These are phyloP conservation scores for Macaca fascicularis DNA, from an alignment of 2,113 vertebrate genomes.

Conservation along the genomic window T2T-MFA8v1.1 NC_088392.1:21618001-21618500, in stretches of 20 bases:
- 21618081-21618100: not conserved
- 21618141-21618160: not conserved
- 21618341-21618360: not conserved
- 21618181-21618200: not conserved
- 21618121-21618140: not conserved
- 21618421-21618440: not conserved
- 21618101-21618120: not conserved
- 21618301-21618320: not conserved
- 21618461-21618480: not conserved
- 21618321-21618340: not conserved
- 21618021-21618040: not conserved
- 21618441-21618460: not conserved
- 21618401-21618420: not conserved
- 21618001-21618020: not conserved
- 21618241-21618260: not conserved
- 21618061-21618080: not conserved
- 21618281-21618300: rapidly evolving
- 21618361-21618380: not conserved
- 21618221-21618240: not conserved
- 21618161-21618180: not conserved
- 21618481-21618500: not conserved
- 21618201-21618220: not conserved
- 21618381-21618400: not conserved
- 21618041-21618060: not conserved
- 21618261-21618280: not conserved